These are phyloP conservation scores for Sebastes wilsoni DNA, from an alignment of 2,797 vertebrate species.

Conservation along the genomic window DNA sequence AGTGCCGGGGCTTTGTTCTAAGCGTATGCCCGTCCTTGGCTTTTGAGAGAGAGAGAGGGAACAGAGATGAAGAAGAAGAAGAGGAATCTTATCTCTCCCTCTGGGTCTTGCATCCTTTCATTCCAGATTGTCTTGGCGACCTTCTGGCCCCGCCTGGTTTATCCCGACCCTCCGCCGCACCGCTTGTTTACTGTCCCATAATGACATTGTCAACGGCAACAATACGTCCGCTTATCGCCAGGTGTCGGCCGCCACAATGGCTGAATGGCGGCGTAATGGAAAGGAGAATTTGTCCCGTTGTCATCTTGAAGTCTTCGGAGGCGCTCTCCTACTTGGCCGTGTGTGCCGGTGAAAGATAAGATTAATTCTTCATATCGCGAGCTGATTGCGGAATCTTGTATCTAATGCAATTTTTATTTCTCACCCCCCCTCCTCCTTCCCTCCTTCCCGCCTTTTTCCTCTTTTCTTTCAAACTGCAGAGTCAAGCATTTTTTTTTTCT, in stretches of 20 bases:
- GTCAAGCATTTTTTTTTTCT: conserved; percentile 72
- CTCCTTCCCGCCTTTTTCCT: not conserved
- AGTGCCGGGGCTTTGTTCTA: conserved; percentile 68
- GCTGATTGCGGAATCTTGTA: conserved; percentile 81
- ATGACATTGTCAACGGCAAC: conserved; percentile 75
- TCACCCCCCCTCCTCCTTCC: not conserved
- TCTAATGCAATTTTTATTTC: conserved; percentile 82
- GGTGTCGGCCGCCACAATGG: conserved; percentile 67
- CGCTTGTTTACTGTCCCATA: conserved; percentile 75
- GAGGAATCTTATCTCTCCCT: conserved; percentile 63
- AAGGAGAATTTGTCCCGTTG: conserved; percentile 58
- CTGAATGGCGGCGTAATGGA: conserved; percentile 62
- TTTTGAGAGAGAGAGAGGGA: conserved; percentile 33
- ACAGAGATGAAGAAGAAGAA: conserved; percentile 22
- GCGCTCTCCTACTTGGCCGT: conserved; percentile 49
- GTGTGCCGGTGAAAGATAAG: conserved; percentile 68
- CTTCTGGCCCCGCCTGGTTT: conserved; percentile 55
- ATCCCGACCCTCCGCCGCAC: conserved; percentile 42
- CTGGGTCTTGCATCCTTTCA: conserved; percentile 56
- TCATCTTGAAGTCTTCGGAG: conserved; percentile 59
- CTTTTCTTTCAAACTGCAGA: conserved; percentile 78
- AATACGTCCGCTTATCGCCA: conserved; percentile 69
- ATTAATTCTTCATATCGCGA: conserved; percentile 78
- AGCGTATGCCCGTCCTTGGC: conserved; percentile 73
- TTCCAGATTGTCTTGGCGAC: conserved; percentile 73